Evolutionary conservation across 2,888 invertebrate genomes (phyloP).

Genomic region (Notodonta dromedarius): DNA sequence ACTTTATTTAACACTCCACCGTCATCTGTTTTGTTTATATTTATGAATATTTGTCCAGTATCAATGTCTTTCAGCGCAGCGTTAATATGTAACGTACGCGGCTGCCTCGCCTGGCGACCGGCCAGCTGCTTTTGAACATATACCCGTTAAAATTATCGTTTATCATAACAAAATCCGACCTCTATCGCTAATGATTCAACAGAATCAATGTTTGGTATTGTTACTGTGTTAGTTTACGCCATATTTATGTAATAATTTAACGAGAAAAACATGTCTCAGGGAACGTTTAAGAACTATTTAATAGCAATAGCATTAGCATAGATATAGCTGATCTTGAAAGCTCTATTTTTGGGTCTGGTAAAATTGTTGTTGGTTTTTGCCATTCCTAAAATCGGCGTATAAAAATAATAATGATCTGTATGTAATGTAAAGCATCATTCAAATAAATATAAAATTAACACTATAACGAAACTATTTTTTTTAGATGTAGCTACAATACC

Average conservation of each 20-base stretch:
- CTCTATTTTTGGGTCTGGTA: too few species aligned
- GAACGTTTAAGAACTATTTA: not conserved
- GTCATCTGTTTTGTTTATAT: not conserved
- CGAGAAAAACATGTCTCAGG: not conserved
- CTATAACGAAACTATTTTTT: too few species aligned
- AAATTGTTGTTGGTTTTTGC: too few species aligned
- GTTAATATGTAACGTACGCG: slow-evolving; percentile 30
- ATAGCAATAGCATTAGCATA: not conserved
- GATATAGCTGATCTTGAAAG: too few species aligned
- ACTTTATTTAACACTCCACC: not conserved
- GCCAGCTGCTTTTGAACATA: slow-evolving; percentile 9
- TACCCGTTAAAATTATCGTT: slow-evolving; percentile 22
- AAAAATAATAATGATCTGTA: too few species aligned
- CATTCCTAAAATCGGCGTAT: too few species aligned
- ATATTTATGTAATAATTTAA: not conserved
- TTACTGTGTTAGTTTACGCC: slow-evolving; percentile 3
- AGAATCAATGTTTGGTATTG: slow-evolving; percentile 14
- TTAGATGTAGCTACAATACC: not conserved
- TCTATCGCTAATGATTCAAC: slow-evolving; percentile 18
- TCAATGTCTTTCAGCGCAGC: slow-evolving; percentile 27
- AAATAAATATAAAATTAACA: too few species aligned
- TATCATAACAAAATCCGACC: slow-evolving; percentile 25
- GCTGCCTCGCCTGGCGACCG: slow-evolving; percentile 27
- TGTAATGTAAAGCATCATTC: too few species aligned
- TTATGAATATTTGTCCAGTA: slow-evolving; percentile 21